These are phyloP conservation scores for Oxygymnocypris stewartii DNA, from an alignment of 2,113 vertebrate genomes.

Conservation along the genomic window DNA sequence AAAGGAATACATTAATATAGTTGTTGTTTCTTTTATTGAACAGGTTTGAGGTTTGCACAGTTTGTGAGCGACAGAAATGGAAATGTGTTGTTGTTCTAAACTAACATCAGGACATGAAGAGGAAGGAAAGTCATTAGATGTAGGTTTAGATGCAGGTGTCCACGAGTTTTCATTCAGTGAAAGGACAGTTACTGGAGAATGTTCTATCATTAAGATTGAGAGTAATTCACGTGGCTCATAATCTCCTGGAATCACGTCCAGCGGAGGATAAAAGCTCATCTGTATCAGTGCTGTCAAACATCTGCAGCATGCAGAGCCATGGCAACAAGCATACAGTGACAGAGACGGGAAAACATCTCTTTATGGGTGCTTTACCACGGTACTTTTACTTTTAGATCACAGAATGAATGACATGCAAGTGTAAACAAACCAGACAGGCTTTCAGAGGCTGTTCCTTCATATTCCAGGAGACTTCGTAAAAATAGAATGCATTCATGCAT, in stretches of 20 bases:
- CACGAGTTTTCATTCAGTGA: not conserved
- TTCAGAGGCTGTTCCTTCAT: not conserved
- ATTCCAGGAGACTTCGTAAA: not conserved
- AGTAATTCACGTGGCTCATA: not conserved
- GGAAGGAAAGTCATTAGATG: not conserved
- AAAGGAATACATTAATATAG: no score
- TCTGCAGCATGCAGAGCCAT: not conserved
- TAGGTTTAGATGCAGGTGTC: no score
- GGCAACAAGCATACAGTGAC: constrained; percentile 13
- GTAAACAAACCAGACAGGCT: not conserved
- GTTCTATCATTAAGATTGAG: not conserved
- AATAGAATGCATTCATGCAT: not conserved
- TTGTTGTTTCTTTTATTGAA: no score
- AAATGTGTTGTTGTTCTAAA: not conserved
- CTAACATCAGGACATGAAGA: not conserved
- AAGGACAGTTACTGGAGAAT: not conserved
- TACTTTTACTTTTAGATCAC: not conserved
- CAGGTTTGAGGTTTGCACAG: not conserved
- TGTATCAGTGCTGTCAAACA: not conserved
- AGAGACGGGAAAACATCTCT: not conserved
- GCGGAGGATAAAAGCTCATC: not conserved
- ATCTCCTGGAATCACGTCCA: constrained; percentile 2
- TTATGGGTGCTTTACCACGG: not conserved
- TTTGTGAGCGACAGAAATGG: not conserved
- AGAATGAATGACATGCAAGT: not conserved